These are phyloP conservation scores for Rambutsinella grinnellia DNA, from an alignment of 2,888 invertebrate genomes.

Conservation along the genomic window DNA sequence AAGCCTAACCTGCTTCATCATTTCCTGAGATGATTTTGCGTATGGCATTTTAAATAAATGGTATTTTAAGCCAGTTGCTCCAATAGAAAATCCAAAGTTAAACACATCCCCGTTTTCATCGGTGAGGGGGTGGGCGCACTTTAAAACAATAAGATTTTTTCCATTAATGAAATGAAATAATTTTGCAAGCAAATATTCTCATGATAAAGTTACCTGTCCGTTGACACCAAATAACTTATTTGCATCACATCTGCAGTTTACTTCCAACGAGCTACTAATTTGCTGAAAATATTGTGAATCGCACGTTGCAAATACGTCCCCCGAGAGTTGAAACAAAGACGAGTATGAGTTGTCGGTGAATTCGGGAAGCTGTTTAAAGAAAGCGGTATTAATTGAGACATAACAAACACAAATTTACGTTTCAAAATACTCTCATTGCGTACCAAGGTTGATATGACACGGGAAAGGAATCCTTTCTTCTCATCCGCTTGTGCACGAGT, in stretches of 20 bases:
- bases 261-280: conserved; percentile 70
- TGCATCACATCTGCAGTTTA: conserved; percentile 66
- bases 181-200: no score
- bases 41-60: conserved; percentile 34
- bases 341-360: conserved; percentile 71
- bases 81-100: conserved; percentile 44
- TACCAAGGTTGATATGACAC: conserved; percentile 66
- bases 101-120: conserved; percentile 51
- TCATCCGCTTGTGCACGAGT: conserved; percentile 71
- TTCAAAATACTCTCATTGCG: no score
- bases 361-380: conserved; percentile 66
- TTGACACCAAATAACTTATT: conserved; percentile 47
- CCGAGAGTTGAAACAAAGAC: conserved; percentile 69
- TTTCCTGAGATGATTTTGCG: conserved; percentile 44
- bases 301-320: conserved; percentile 70
- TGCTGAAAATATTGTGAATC: conserved; percentile 70
- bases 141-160: no score
- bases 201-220: no score
- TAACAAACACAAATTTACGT: no score
- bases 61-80: conserved; percentile 49
- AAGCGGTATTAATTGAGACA: background rate
- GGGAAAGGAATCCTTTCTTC: conserved; percentile 70
- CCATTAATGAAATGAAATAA: no score
- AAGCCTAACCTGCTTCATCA: conserved; percentile 49
- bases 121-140: conserved; percentile 44